Evolutionary conservation across 2,113 vertebrate genomes (phyloP), one percentile per base, ranked within the genome.

Genomic region (Sterna hirundo): DNA sequence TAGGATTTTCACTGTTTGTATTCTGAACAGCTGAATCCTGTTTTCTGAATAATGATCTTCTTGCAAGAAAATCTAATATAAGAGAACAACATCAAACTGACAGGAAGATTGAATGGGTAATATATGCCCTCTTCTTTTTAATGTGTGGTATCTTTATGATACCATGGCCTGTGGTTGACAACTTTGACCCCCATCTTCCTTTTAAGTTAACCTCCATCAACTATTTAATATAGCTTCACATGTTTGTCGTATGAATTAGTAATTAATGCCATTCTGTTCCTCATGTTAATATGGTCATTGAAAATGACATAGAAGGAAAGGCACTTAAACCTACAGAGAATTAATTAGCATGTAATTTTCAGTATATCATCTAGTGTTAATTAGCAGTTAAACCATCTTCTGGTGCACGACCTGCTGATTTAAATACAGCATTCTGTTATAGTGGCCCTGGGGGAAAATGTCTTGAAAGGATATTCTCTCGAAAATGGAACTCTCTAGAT

Each of bases 301-400:
- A 77, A 97, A 97, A 94, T 92, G 66, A 94, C 88, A 96, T 54
- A 91, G 93, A 95, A 97, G 64, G 94, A 97, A 97, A 83, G 93
- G 83, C 84, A 89, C 86, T 96, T 87, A 69, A 76, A 84, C 79
- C 91, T 94, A 92, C 60, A 82, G 95, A 97, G 94, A 97, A 97
- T 97, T 97, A 98, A 98, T 98, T 97, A 98, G 95, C 83, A 95
- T 97, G 96, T 92, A 96, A 97, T 97, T 97, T 93, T 97, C 94
- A 93, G 83, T 92, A 92, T 96, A 97, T 97, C 89, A 95, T 97
- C 88, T 52, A 94, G 80, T 94, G 95, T 97, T 97, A 98, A 98
- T 98, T 97, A 98, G 93, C 86, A 97, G 93, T 97, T 97, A 96
- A 97, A 89, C 87, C 78, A 69, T 93, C 86, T 94, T 97, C 93